Base-by-base conservation (phyloP, 2,888 invertebrate genomes). In the Blomia tropicalis region DNA sequence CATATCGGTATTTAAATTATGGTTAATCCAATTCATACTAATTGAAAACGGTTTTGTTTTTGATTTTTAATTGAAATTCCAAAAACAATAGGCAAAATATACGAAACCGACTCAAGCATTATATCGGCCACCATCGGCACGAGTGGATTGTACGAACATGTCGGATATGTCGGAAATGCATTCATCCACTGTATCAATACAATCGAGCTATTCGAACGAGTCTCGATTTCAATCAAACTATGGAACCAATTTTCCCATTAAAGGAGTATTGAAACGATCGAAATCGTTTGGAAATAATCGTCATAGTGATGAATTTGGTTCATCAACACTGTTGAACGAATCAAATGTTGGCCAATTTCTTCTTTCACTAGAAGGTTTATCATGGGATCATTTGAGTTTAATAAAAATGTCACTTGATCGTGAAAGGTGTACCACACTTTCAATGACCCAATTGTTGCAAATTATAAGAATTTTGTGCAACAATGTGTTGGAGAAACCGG, bases 381-480 rank as follows among this genome's bases (percentile, higher is more conserved):
- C 62, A 22, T 58, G 58, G 58, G 64, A 64, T 51, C 53, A 58
- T 22, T 19, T 59, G 27, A 53, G 27, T 17, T 43, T 64, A 43
- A 58, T 64, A 1, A 44, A 56, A 59, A n/a, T 36, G 27, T 36
- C 64, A 1, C 23, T 64, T 1, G 29, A 56, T 36, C n/a, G 7
- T 2, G 62, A 64, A 43, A 64, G 87, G 75, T 87, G 88, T 1
- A 87, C 87, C 75, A 80, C 83, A 62, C 77, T 87, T 63, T 79
- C 80, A 66, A 80, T 83, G 0, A 78, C 83, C 65, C 81, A 82
- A 17, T 77, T 89, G 64, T 88, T 89, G 87, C 87, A 87, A 73
- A 77, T 88, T 60, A 87, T 88, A 53, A 82, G 84, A 61, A 83
- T 83, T 71, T 80, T 88, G 68, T 81, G 88, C 74, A 82, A 83